Percentiles rank a stretch among this genome's conserved stretches.
Conservation (phyloP, 2,113 vertebrate species). For the Phyllopteryx taeniolatus region DNA sequence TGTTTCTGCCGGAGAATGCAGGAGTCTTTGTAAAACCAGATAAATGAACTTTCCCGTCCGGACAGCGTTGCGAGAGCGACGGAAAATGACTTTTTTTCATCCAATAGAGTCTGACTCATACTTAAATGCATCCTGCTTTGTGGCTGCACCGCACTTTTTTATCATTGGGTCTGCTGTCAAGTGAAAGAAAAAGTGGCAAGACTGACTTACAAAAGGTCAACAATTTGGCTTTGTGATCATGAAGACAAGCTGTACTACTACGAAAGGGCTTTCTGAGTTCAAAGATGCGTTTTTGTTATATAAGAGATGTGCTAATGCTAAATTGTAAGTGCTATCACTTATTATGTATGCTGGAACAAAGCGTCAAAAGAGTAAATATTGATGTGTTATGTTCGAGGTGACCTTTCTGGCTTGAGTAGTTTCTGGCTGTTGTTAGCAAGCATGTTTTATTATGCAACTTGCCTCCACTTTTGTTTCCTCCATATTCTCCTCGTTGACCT, state of each 20-base stretch:
- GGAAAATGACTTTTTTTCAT: slow-evolving; percentile 14
- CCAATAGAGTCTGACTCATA: slow-evolving; percentile 24
- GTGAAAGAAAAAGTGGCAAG: slow-evolving; percentile 8
- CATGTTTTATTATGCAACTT: slow-evolving; percentile 3
- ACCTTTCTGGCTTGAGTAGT: slow-evolving; percentile 10
- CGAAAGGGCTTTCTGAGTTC: slow-evolving; percentile 20
- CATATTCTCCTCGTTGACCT: neutral
- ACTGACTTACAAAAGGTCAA: slow-evolving; percentile 34
- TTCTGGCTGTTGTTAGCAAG: neutral
- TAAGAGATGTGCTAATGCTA: slow-evolving; percentile 16
- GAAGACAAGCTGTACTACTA: slow-evolving; percentile 11
- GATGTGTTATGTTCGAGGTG: slow-evolving; percentile 23
- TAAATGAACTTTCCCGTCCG: neutral
- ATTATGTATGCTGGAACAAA: neutral
- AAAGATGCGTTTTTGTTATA: slow-evolving; percentile 26
- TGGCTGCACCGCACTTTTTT: slow-evolving; percentile 22
- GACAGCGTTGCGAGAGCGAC: neutral
- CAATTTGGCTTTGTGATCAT: neutral
- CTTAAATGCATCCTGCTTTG: slow-evolving; percentile 21
- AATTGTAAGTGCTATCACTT: neutral
- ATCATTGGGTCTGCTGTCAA: slow-evolving; percentile 4
- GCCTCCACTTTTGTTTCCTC: neutral
- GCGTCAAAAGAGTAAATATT: slow-evolving; percentile 34
- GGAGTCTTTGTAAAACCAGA: neutral
- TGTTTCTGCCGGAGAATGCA: neutral